Evolutionary conservation across 2,888 invertebrate species (phyloP).

Genomic region (Trachelus troglodyta): DNA sequence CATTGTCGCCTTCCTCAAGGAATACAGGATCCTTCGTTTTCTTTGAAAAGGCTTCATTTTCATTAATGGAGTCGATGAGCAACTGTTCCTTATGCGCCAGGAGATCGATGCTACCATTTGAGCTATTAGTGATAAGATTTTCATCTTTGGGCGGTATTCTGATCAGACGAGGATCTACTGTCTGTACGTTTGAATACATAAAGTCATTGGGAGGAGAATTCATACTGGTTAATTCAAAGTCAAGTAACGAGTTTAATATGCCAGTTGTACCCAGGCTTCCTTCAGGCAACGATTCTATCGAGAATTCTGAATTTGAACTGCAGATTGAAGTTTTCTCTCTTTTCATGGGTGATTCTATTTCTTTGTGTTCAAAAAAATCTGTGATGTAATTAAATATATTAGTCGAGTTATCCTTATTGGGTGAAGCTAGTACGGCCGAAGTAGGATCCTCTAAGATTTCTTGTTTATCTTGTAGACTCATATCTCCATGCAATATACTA

Average conservation of each 20-base stretch:
- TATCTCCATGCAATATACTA: conserved; percentile 39
- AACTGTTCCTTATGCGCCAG: conserved; percentile 3
- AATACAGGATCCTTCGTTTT: conserved; percentile 19
- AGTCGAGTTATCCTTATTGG: conserved; percentile 27
- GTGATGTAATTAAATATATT: conserved; percentile 28
- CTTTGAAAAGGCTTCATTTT: conserved; percentile 4
- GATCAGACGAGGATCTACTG: conserved; percentile 43
- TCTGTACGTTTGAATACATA: conserved; percentile 38
- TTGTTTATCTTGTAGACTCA: conserved; percentile 41
- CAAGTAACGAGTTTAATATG: conserved; percentile 34
- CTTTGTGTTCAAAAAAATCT: conserved; percentile 25
- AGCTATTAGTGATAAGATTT: conserved; percentile 1
- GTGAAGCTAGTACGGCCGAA: conserved; percentile 20
- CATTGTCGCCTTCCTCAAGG: conserved; percentile 20
- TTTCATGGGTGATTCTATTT: conserved; percentile 14
- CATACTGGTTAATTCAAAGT: conserved; percentile 40
- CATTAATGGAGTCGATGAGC: neutral
- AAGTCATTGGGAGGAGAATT: conserved; percentile 39
- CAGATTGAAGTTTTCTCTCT: neutral
- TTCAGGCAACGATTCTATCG: conserved; percentile 15
- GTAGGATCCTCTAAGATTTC: conserved; percentile 34
- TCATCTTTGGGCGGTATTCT: conserved; percentile 18
- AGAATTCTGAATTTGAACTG: neutral
- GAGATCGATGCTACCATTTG: conserved; percentile 2
- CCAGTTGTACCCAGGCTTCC: conserved; percentile 17